A percentile compares a stretch with the other conserved stretches of the same genome.
Evolutionary conservation across 2,113 vertebrate species (phyloP).

Genomic region (Narcine bancroftii): DNA sequence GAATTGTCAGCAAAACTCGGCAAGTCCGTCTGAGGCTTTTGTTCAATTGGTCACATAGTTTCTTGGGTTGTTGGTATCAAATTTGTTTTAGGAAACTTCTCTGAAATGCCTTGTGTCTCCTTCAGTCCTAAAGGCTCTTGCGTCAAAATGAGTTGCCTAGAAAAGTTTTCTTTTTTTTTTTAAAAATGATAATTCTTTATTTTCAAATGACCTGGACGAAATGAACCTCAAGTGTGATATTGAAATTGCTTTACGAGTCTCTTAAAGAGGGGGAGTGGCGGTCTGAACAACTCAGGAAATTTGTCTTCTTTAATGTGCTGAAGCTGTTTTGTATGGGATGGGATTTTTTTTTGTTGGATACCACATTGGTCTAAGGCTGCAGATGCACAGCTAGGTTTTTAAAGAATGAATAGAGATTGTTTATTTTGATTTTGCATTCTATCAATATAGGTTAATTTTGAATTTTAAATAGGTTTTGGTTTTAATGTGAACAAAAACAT

Average conservation of each 20-base stretch:
- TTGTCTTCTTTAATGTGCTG: neutral
- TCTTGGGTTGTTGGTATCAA: neutral
- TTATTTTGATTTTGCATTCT: neutral
- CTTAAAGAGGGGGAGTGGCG: no score
- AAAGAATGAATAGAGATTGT: neutral
- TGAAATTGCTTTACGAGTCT: no score
- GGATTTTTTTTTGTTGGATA: no score
- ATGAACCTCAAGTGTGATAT: no score
- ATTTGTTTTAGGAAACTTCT: neutral
- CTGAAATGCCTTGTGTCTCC: neutral
- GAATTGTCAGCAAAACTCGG: neutral
- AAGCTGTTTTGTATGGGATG: neutral
- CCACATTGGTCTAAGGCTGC: no score
- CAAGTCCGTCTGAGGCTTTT: neutral
- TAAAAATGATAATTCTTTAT: no score
- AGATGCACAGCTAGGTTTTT: neutral
- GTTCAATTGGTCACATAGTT: neutral
- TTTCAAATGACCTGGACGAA: no score
- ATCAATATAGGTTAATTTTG: neutral
- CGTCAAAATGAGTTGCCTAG: neutral
- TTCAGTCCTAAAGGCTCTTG: neutral
- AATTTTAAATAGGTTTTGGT: slow-evolving; percentile 18
- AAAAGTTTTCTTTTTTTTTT: no score
- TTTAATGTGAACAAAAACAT: neutral
- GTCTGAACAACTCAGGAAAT: neutral